A percentile compares a stretch with the other conserved stretches of the same genome.
phyloP scores from a whole-genome alignment of 2,797 vertebrate species.

The Liasis olivaceus region DNA sequence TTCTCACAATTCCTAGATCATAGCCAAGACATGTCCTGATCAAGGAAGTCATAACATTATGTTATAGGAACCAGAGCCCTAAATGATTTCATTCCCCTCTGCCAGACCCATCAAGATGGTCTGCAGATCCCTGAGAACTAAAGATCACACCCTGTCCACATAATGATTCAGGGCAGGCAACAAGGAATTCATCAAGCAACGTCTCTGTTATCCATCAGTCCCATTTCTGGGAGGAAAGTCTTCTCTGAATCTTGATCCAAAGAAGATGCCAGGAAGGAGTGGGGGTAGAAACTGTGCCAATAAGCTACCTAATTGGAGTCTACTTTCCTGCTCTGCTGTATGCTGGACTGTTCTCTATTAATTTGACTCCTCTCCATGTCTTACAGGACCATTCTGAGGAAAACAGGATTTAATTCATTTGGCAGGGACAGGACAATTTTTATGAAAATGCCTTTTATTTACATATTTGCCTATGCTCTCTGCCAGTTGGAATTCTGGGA shows the following conservation, averaged over 20 bases:
- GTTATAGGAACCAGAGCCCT: not conserved
- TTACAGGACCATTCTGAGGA: not conserved
- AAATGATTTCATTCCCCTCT: not conserved
- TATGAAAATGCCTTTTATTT: not conserved
- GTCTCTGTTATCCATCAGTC: not conserved
- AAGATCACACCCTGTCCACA: not conserved
- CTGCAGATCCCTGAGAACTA: not conserved
- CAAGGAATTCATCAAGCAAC: not conserved
- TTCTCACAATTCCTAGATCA: not conserved
- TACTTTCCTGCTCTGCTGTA: not conserved
- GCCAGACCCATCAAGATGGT: not conserved
- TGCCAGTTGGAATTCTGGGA: not conserved
- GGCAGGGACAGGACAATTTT: not conserved
- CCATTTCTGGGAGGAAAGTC: not conserved
- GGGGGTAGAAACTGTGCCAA: not conserved
- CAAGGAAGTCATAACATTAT: not conserved
- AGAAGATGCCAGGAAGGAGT: not conserved
- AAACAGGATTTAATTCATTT: not conserved
- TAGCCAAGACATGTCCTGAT: not conserved
- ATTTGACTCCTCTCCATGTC: not conserved
- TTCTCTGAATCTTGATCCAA: not conserved
- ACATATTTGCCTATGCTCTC: not conserved
- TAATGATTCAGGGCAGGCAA: no score
- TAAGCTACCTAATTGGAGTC: not conserved
- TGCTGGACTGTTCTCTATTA: not conserved